phyloP scores from a whole-genome alignment of 2,113 vertebrate genomes.

The Spheniscus mendiculus region DNA sequence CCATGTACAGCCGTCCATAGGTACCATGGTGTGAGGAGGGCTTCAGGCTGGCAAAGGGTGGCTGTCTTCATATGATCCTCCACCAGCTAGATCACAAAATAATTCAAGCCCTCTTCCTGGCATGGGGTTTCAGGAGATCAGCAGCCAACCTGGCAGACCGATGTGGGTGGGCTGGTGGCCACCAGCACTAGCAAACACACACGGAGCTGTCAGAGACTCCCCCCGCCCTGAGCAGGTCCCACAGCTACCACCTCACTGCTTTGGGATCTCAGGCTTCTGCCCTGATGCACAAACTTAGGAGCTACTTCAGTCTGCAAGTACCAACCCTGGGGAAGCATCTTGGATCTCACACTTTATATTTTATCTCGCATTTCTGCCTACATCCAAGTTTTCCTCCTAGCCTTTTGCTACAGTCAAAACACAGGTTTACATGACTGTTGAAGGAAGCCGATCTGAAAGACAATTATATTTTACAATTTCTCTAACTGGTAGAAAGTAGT shows the following conservation, averaged over 20 bases:
- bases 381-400: not conserved
- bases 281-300: not conserved
- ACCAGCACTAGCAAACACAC: not conserved
- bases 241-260: not conserved
- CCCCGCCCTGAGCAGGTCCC: not conserved
- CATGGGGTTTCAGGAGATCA: not conserved
- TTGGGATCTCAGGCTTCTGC: not conserved
- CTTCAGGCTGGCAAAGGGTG: not conserved
- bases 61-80: not conserved
- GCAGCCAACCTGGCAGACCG: not conserved
- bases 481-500: constrained; percentile 66
- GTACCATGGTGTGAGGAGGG: not conserved
- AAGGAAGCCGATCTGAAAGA: constrained; percentile 59
- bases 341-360: not conserved
- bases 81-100: not conserved
- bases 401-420: not conserved
- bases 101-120: not conserved
- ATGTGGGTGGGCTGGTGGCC: not conserved
- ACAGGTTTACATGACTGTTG: constrained; percentile 15
- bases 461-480: constrained; percentile 72
- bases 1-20: not conserved
- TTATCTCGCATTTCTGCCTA: not conserved
- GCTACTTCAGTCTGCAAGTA: not conserved
- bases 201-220: not conserved
- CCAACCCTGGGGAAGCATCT: not conserved